Base-by-base conservation (phyloP, 2,113 vertebrate genomes). In the Gasterosteus aculeatus region DNA sequence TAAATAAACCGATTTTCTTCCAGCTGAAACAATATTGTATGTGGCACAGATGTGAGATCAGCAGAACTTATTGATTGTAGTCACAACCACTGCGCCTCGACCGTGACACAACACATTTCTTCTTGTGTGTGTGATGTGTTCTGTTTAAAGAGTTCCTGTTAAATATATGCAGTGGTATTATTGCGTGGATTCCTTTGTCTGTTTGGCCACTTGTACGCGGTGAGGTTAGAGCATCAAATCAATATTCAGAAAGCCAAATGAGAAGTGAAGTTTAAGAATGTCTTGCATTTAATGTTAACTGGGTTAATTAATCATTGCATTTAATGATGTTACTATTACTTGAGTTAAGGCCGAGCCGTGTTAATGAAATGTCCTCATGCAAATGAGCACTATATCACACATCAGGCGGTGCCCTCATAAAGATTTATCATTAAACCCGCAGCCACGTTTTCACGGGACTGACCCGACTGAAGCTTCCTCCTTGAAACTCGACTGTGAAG, bases 91-190 rank as follows among this genome's bases (percentile, higher is more conserved):
- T 62, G 26, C 10, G 72, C 64, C 31, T 61, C 26, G 39, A 39
- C 19, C n/a, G 75, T 79, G 69, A 78, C 47, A 33, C 44, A 58
- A 72, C 47, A 64, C 70, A 58, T 51, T 66, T 60, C 33, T 62
- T 69, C 10, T 73, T 66, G 12, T 26, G 42, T n/a, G 47, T 61
- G 74, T 11, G 51, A 26, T 49, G 3, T 62, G 42, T 31, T 14
- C 44, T 3, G 47, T 53, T 53, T 2, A 54, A 5, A 47, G 7
- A 10, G 29, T 5, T 14, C 53, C 16, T 60, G 46, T 59, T 74
- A 15, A 61, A 54, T 62, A 62, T 75, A 35, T 29, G 7, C 10
- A 16, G 1, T 33, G 3, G 19, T 70, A 29, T 70, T 69, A 46
- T 57, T 57, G 22, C 19, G 59, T 62, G 19, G 19, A 49, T 26